Evolutionary conservation across 2,888 invertebrate species (phyloP).

Genomic region (Thereva unica): DNA sequence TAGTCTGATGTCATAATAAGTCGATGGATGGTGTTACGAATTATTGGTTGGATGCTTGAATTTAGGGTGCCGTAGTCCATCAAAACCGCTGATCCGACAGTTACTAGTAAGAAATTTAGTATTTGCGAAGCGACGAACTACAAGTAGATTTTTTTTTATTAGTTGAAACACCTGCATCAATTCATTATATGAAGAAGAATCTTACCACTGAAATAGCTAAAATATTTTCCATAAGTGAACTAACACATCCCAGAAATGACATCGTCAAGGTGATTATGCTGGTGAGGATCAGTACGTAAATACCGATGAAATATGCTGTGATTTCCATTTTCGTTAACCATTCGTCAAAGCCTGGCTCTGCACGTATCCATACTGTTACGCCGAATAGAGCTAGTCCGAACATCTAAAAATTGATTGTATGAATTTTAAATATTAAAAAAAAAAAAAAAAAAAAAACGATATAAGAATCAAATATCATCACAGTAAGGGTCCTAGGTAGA

Average conservation of each 20-base stretch:
- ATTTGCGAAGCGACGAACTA: slow-evolving; percentile 78
- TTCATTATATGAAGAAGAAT: neutral
- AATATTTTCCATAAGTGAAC: slow-evolving; percentile 78
- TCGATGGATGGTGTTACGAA: slow-evolving; percentile 69
- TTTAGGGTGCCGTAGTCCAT: slow-evolving; percentile 80
- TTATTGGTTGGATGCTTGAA: slow-evolving; percentile 77
- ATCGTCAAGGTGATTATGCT: slow-evolving; percentile 75
- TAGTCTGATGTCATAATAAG: slow-evolving; percentile 79
- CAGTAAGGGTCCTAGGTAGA: no score
- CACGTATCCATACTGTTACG: slow-evolving; percentile 78
- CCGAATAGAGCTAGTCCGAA: slow-evolving; percentile 79
- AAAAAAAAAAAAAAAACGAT: no score
- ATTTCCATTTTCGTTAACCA: slow-evolving; percentile 79
- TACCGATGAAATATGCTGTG: slow-evolving; percentile 78
- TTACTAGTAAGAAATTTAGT: slow-evolving; percentile 70
- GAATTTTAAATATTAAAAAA: no score
- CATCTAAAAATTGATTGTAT: slow-evolving; percentile 61
- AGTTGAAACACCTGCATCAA: neutral
- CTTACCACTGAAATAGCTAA: slow-evolving; percentile 70
- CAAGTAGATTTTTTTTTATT: neutral
- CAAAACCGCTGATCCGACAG: slow-evolving; percentile 75
- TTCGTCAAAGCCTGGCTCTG: slow-evolving; percentile 80
- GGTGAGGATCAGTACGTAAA: slow-evolving; percentile 77
- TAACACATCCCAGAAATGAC: slow-evolving; percentile 79
- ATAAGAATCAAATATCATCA: no score